Evolutionary conservation across 2,797 vertebrate genomes (phyloP).

Genomic region (Heliangelus exortis): DNA sequence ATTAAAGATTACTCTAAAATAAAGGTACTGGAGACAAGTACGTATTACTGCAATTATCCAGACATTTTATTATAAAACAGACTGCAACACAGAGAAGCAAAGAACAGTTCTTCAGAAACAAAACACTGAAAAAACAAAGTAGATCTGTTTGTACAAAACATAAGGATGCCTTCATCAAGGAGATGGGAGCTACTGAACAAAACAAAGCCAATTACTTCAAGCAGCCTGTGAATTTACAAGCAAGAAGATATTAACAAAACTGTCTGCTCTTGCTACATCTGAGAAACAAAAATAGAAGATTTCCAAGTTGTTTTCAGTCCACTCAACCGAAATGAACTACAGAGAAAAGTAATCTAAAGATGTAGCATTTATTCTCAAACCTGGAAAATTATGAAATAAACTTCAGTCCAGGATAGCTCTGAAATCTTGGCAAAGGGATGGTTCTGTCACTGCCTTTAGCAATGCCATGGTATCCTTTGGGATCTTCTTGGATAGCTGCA

Average conservation of each 20-base stretch:
- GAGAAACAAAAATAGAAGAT: neutral
- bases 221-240: neutral
- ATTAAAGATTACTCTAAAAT: neutral
- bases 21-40: neutral
- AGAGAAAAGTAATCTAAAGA: neutral
- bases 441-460: slow-evolving; percentile 56
- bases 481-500: slow-evolving; percentile 50
- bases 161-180: neutral
- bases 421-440: slow-evolving; percentile 68
- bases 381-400: neutral
- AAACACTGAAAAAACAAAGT: neutral
- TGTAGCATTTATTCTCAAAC: neutral
- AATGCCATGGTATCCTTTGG: slow-evolving; percentile 30
- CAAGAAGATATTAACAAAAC: neutral
- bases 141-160: neutral
- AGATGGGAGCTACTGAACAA: neutral
- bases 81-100: neutral
- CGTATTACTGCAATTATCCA: neutral
- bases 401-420: slow-evolving; percentile 68
- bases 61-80: slow-evolving; percentile 13
- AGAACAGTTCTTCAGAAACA: neutral
- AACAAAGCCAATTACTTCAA: neutral
- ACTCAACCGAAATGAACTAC: neutral
- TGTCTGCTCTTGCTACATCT: neutral
- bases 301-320: neutral